Percentiles rank a stretch among this genome's conserved stretches.
phyloP scores from a whole-genome alignment of 2,113 vertebrate genomes.

The Hyla sarda region DNA sequence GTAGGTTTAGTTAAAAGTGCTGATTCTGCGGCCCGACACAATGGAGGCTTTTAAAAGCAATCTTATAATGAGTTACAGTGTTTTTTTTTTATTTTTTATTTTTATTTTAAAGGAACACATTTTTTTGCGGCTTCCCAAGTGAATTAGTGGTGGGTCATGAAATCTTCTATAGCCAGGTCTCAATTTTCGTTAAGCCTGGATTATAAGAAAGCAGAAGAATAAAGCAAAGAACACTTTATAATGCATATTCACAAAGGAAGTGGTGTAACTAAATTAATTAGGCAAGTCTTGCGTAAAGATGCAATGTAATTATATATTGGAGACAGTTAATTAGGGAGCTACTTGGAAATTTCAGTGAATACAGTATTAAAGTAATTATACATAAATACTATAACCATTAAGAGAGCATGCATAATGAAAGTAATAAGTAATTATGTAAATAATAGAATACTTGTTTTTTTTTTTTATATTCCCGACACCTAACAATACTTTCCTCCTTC shows the following conservation, averaged over 20 bases:
- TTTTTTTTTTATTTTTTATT: not conserved
- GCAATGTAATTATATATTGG: constrained; percentile 91
- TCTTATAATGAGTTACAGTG: constrained; percentile 50
- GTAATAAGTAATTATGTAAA: constrained; percentile 91
- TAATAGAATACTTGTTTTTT: constrained; percentile 84
- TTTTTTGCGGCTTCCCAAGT: constrained; percentile 73
- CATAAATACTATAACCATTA: constrained; percentile 91
- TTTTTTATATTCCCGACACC: constrained; percentile 85
- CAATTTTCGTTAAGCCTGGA: constrained; percentile 88
- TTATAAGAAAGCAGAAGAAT: constrained; percentile 93
- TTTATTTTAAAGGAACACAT: constrained; percentile 24
- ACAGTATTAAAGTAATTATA: constrained; percentile 88
- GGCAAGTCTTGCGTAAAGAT: constrained; percentile 93
- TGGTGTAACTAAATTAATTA: constrained; percentile 93
- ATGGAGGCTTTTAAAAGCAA: constrained; percentile 54
- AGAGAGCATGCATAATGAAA: constrained; percentile 88
- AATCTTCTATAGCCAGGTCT: constrained; percentile 88
- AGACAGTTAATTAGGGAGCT: constrained; percentile 91
- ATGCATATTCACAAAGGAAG: constrained; percentile 88
- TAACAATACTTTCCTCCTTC: constrained; percentile 82
- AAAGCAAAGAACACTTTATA: constrained; percentile 90
- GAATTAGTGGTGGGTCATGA: constrained; percentile 77
- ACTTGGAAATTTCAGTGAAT: constrained; percentile 92
- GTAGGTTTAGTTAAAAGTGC: not conserved
- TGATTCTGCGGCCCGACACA: not conserved